phyloP scores from a whole-genome alignment of 1,140 invertebrate genomes.

The Drosophila ohnishii region DNA sequence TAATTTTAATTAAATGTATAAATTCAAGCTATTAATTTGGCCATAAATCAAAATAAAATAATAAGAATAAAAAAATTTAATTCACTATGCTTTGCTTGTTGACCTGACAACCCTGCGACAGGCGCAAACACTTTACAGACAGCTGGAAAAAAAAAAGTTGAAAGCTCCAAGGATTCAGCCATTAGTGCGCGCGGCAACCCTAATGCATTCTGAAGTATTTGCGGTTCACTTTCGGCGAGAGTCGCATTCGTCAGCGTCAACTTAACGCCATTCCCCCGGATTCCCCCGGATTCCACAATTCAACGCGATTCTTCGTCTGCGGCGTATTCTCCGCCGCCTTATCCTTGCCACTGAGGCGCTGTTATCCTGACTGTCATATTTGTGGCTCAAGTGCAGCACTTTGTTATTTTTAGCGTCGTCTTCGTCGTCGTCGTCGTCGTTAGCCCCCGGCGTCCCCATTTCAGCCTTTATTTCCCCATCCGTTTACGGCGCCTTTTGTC shows the following conservation, averaged over 20 bases:
- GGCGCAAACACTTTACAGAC: slow-evolving; percentile 5
- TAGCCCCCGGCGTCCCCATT: not conserved
- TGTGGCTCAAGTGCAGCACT: slow-evolving; percentile 69
- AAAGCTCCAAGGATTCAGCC: slow-evolving; percentile 1
- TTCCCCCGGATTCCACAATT: slow-evolving; percentile 13
- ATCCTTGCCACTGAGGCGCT: slow-evolving; percentile 35
- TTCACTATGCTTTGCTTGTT: not conserved
- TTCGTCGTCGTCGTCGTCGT: slow-evolving; percentile 28
- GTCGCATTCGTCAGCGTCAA: slow-evolving; percentile 68
- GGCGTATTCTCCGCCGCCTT: slow-evolving; percentile 13
- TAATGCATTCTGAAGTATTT: slow-evolving; percentile 45
- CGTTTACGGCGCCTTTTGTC: slow-evolving; percentile 7
- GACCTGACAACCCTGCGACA: slow-evolving; percentile 27
- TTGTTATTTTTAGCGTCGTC: slow-evolving; percentile 69
- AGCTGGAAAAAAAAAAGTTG: not conserved
- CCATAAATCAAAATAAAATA: no score
- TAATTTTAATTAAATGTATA: not conserved
- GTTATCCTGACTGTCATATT: slow-evolving; percentile 63
- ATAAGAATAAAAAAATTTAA: no score
- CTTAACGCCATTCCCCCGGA: slow-evolving; percentile 44
- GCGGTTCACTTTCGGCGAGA: slow-evolving; percentile 37
- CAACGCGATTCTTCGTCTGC: slow-evolving; percentile 3
- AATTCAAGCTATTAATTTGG: not conserved
- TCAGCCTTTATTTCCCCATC: slow-evolving; percentile 7
- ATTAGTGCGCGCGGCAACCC: slow-evolving; percentile 35